Base-by-base conservation (phyloP, 30 jellyfish, hydroid and myxozoan genomes). In the Aurelia coerulea region DNA sequence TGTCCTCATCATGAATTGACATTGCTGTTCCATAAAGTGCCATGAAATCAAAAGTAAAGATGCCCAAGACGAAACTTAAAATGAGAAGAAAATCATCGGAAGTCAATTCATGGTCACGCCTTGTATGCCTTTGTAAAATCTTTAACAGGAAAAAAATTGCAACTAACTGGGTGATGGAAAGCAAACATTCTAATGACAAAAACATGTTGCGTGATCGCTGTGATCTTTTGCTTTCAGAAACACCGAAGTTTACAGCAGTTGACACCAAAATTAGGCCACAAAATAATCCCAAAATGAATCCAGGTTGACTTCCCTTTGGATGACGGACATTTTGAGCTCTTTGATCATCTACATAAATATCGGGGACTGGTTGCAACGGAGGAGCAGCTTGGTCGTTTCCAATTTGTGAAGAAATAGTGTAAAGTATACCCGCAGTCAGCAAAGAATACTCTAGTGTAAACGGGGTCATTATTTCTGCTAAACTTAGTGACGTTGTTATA, bases 391-490 rank as follows among this genome's bases (percentile, higher is more conserved):
- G 50, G 23, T 68, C 53, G 18, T 19, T 2, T 23, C 31, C 18
- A 71, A 78, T 78, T 10, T 78, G 42, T 4, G 69, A 78, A 13
- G 88, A 60, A 10, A 78, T 60, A 11, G 23, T 31, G 29, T 15
- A n/a, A 15, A 78, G 63, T 14, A 78, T 41, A 11, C 88, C 88
- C 0, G 88, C 88, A 1, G 79, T 78, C 14, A 78, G 64, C 14
- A 78, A 65, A 34, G 88, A 78, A 64, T 23, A 78, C 33, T 78
- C 88, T 35, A 78, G 42, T 11, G 65, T 62, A 49, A 78, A 78
- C 33, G 88, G 88, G 10, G 68, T 76, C 62, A 76, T 16, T 29
- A 7, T 18, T 14, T 52, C 87, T 14, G 39, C 62, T 34, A 76
- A 10, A 9, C 3, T 16, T 32, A 46, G 42, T 4, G 56, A 62